Percentiles rank a stretch among this genome's conserved stretches.
Conservation (phyloP, 2,888 invertebrate species). For the Eucera pruinosa region DNA sequence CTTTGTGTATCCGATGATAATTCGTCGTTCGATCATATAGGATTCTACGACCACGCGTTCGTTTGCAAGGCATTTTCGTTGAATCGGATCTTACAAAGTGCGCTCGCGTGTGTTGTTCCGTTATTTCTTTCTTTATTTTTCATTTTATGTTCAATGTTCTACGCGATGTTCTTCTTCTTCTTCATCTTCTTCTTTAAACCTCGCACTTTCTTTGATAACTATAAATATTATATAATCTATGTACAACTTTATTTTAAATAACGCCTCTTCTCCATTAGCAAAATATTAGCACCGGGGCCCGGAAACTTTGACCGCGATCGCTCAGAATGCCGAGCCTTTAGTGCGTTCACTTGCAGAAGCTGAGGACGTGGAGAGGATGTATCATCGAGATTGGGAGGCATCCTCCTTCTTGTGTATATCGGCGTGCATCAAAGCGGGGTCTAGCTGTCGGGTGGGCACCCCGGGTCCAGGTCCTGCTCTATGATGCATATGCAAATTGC, state of each 20-base stretch:
- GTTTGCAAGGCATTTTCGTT: conserved; percentile 66
- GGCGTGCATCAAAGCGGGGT: conserved; percentile 78
- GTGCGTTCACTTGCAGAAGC: conserved; percentile 66
- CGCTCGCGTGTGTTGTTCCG: too few relatives aligned
- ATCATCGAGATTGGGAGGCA: conserved; percentile 86
- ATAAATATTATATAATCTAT: conserved; percentile 82
- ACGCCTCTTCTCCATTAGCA: conserved; percentile 74
- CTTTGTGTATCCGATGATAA: not conserved
- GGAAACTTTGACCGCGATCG: conserved; percentile 34
- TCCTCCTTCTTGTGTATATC: conserved; percentile 87
- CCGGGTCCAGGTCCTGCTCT: conserved; percentile 85
- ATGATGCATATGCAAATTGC: conserved; percentile 85
- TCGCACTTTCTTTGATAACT: conserved; percentile 73
- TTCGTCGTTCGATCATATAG: conserved; percentile 18
- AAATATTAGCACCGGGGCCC: conserved; percentile 70
- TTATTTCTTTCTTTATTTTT: too few relatives aligned
- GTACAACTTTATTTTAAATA: conserved; percentile 80
- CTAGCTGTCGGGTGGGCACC: conserved; percentile 80
- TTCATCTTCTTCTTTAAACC: too few relatives aligned
- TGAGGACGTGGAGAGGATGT: conserved; percentile 72
- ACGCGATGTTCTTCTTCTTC: conserved; percentile 37
- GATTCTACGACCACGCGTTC: conserved; percentile 49
- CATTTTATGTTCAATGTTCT: conserved; percentile 48
- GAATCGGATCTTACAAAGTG: conserved; percentile 21
- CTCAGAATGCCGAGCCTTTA: conserved; percentile 60